These are phyloP conservation scores for Thunnus thynnus DNA, from an alignment of 2,113 vertebrate species.

Conservation along the genomic window DNA sequence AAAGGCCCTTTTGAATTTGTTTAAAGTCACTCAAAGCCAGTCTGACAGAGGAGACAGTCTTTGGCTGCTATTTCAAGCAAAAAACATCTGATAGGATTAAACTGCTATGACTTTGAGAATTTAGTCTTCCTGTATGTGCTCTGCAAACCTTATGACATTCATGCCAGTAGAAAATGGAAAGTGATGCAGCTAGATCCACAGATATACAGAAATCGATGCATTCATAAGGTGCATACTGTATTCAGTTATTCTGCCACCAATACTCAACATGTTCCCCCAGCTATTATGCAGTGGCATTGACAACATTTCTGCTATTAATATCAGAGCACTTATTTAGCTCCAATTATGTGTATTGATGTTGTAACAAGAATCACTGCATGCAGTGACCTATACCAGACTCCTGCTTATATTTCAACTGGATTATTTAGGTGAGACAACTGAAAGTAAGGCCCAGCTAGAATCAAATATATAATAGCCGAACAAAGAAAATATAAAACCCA, in stretches of 20 bases:
- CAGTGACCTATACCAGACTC: neutral
- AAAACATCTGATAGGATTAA: slow-evolving; percentile 27
- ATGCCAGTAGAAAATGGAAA: neutral
- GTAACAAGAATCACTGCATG: neutral
- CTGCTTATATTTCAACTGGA: neutral
- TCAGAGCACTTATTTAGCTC: slow-evolving; percentile 37
- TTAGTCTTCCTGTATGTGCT: slow-evolving; percentile 13
- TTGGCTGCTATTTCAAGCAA: too few species aligned
- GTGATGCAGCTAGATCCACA: neutral
- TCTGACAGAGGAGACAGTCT: neutral
- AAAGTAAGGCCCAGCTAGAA: neutral
- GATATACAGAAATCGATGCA: neutral
- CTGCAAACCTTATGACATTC: slow-evolving; percentile 26
- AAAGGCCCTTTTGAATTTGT: neutral
- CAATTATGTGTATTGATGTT: slow-evolving; percentile 19
- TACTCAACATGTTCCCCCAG: neutral
- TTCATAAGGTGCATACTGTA: slow-evolving; percentile 14
- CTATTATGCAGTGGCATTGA: neutral
- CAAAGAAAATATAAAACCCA: neutral
- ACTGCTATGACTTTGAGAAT: neutral
- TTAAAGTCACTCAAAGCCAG: neutral
- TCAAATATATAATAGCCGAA: neutral
- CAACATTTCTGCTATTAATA: slow-evolving; percentile 11
- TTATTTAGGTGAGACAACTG: neutral
- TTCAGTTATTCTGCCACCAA: neutral